Base-by-base conservation (phyloP, 2,113 vertebrate genomes). In the Alethe castanea region DNA sequence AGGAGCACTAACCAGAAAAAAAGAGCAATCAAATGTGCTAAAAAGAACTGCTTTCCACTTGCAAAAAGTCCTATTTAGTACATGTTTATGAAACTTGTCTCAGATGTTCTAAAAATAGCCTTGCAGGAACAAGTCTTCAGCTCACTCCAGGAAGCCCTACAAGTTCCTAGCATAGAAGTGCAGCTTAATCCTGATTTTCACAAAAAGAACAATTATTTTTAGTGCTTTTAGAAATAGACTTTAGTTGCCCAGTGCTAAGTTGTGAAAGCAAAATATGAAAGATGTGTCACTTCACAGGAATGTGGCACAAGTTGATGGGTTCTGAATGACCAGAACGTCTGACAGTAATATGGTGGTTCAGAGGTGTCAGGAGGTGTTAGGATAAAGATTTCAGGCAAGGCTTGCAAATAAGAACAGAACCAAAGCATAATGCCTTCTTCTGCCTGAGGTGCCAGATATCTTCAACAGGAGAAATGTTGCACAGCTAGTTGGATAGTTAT, bases 201-300 rank as follows among this genome's bases (percentile, higher is more conserved):
- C 91, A 97, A 94, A 94, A 98, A 94, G 86, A 94, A 59, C 93
- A 94, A 96, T 97, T 97, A 96, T 98, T 97, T 98, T 97, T 98
- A 97, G 94, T 82, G 80, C 73, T 96, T 97, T 96, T 82, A 92
- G 92, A 98, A 97, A 96, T 82, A 96, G 94, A 69, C 79, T 95
- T 97, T 77, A 88, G 71, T 94, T 97, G 90, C 91, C 73, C 94
- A 62, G 81, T 96, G 70, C 64, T 9, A 3, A 82, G 65, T 97
- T 94, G 80, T 94, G 86, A 94, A 93, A 88, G 71, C 94, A 94
- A 96, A 81, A 65, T 92, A 60, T 57, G 50, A 72, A 96, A 96
- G 80, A 87, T 44, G 23, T 26, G 19, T 86, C 67, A 33, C 31
- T 94, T 87, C 25, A 65, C 23, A 45, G 54, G 53, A 91, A 56